Percentiles rank a stretch among this genome's conserved stretches.
Conservation (phyloP, 2,888 invertebrate genomes). For the Tenthredo mesomela region DNA sequence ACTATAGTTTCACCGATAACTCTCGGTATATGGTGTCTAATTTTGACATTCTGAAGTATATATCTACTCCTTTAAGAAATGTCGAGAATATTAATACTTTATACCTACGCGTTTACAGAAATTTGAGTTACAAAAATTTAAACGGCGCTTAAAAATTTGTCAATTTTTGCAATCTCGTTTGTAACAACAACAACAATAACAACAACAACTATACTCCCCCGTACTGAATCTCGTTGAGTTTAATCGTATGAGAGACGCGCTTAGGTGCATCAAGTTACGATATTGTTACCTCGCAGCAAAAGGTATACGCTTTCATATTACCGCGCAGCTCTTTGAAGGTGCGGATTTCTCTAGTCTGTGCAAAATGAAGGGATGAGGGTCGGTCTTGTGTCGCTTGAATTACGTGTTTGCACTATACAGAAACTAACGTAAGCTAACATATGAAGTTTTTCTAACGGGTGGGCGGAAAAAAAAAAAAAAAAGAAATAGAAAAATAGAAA, state of each 20-base stretch:
- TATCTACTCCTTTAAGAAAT: too few species aligned
- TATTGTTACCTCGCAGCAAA: constrained; percentile 1
- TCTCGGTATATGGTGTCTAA: too few species aligned
- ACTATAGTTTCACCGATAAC: too few species aligned
- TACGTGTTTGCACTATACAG: constrained; percentile 12
- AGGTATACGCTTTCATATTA: background rate
- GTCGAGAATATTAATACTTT: too few species aligned
- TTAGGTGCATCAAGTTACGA: constrained; percentile 30
- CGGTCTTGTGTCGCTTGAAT: background rate
- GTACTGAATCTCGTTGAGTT: background rate
- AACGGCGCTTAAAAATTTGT: background rate
- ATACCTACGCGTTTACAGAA: too few species aligned
- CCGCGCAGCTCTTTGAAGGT: constrained; percentile 17
- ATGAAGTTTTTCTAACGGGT: background rate
- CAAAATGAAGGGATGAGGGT: background rate
- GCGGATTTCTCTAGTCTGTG: background rate
- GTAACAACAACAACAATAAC: background rate
- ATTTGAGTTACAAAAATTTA: too few species aligned
- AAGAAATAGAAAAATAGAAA: background rate
- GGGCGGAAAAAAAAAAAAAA: background rate
- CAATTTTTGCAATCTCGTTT: background rate
- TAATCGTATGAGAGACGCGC: constrained; percentile 16
- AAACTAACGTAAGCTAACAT: background rate
- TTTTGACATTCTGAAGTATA: too few species aligned
- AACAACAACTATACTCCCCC: background rate